Conservation (phyloP, 2,888 invertebrate genomes). For the Spicauda simplicius region DNA sequence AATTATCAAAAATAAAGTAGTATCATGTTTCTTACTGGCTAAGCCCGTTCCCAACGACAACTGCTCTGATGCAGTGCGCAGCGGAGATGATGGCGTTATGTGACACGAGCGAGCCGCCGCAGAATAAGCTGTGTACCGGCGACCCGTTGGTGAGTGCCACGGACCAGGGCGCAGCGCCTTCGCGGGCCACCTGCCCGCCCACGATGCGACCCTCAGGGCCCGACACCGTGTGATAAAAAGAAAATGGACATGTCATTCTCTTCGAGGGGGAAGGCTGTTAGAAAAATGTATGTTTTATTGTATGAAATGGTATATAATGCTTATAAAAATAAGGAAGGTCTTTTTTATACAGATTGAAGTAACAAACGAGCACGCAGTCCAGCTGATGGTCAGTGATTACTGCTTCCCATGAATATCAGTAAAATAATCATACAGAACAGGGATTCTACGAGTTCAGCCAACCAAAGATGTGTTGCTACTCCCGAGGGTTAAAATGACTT, state of each 20-base stretch:
- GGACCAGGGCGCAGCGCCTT: slow-evolving; percentile 26
- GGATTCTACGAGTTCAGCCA: no score
- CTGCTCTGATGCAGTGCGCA: slow-evolving; percentile 76
- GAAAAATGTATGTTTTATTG: no score
- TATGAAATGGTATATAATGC: no score
- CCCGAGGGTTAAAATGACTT: no score
- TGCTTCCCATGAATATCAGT: no score
- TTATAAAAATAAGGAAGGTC: no score
- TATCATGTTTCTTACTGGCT: slow-evolving; percentile 51
- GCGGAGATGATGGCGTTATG: slow-evolving; percentile 75
- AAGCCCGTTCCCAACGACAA: slow-evolving; percentile 37
- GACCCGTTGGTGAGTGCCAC: slow-evolving; percentile 9
- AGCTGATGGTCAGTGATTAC: no score
- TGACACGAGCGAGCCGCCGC: slow-evolving; percentile 83
- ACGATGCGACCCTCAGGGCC: slow-evolving; percentile 40
- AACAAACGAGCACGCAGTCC: no score
- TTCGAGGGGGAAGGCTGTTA: slow-evolving; percentile 59
- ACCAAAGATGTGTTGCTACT: no score
- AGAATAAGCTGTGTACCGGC: slow-evolving; percentile 54
- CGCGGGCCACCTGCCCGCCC: slow-evolving; percentile 47
- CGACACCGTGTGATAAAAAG: slow-evolving; percentile 13
- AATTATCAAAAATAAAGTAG: no score
- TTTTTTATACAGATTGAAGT: no score
- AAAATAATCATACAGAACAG: no score
- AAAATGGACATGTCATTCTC: slow-evolving; percentile 31